Evolutionary conservation across 2,888 invertebrate species (phyloP), one percentile per base, ranked within the genome.

Genomic region (Pristionchus maxplancki): DNA sequence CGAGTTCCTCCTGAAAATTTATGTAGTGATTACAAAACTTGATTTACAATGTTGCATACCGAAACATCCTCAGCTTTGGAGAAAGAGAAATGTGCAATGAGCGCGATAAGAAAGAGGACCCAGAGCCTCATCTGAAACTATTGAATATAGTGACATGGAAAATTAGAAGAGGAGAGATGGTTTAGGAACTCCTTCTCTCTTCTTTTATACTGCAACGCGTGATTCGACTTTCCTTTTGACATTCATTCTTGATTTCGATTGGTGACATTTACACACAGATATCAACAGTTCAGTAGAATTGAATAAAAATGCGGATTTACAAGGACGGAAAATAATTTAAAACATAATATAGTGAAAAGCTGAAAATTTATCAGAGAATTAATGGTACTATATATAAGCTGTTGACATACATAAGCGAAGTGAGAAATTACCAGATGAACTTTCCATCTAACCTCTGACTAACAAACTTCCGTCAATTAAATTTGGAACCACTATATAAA

Each of bases 61-160:
- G 82, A 20, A 24, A 24, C 34, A 13, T 28, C 40, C 4, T 40
- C 84, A n/a, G 62, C n/a, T 4, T 44, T 24, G 84, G 84, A 62
- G 8, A n/a, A 24, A 5, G 62, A 50, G 17, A 64, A 58, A 17
- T 82, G 50, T 6, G 28, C 84, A 15, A 64, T 17, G n/a, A 84
- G 64, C 17, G 40, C 62, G 40, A 84, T 11, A 8, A 84, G 64
- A 31, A 84, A 17, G 24, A 64, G 17, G 1, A 64, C 15, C 84
- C 84, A 64, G 13, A 84, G 44, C 37, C 84, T 50, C 84, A 84
- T 84, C 84, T 64, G 24, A 62, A 40, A 40, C 5, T n/a, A n/a
- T n/a, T n/a, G 13, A 84, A 50, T 31, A 20, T 6, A 15, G 1
- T 31, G 28, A n/a, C 6, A 40, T 20, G 20, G 11, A 83, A 31